Conservation (phyloP, 2,113 vertebrate species). For the Myocastor coypus region DNA sequence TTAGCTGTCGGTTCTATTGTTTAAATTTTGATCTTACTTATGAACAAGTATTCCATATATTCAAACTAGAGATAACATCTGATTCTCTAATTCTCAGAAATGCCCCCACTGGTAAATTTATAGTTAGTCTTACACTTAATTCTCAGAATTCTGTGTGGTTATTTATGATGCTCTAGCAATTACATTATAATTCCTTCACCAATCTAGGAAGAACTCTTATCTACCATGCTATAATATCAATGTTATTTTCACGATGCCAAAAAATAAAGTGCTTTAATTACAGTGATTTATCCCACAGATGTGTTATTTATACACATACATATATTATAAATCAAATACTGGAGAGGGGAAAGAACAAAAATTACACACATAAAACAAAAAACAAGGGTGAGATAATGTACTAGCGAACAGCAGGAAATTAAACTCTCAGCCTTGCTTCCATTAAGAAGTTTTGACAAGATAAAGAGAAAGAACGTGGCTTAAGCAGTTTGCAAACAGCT, state of each 20-base stretch:
- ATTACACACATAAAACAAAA: constrained; percentile 60
- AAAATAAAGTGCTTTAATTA: constrained; percentile 74
- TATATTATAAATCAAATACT: constrained; percentile 69
- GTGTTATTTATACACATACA: constrained; percentile 27
- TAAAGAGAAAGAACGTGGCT: constrained; percentile 60
- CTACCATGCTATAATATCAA: constrained; percentile 49
- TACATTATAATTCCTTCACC: constrained; percentile 63
- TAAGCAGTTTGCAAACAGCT: constrained; percentile 70
- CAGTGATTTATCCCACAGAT: constrained; percentile 67
- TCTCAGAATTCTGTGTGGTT: constrained; percentile 8
- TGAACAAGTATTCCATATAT: neutral
- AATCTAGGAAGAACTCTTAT: constrained; percentile 57
- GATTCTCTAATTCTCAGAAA: constrained; percentile 40
- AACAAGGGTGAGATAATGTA: constrained; percentile 38
- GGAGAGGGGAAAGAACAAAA: constrained; percentile 50
- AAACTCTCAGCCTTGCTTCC: constrained; percentile 71
- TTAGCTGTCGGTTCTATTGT: neutral
- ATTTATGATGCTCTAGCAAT: constrained; percentile 24
- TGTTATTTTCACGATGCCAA: constrained; percentile 63
- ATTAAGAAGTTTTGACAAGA: constrained; percentile 77
- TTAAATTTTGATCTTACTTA: neutral
- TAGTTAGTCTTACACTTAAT: neutral
- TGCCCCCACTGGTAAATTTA: neutral
- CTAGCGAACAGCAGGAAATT: constrained; percentile 77
- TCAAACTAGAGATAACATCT: neutral